Evolutionary conservation across 1,140 invertebrate genomes (phyloP), one percentile per base, ranked within the genome.

Genomic region (Cydia strobilella): DNA sequence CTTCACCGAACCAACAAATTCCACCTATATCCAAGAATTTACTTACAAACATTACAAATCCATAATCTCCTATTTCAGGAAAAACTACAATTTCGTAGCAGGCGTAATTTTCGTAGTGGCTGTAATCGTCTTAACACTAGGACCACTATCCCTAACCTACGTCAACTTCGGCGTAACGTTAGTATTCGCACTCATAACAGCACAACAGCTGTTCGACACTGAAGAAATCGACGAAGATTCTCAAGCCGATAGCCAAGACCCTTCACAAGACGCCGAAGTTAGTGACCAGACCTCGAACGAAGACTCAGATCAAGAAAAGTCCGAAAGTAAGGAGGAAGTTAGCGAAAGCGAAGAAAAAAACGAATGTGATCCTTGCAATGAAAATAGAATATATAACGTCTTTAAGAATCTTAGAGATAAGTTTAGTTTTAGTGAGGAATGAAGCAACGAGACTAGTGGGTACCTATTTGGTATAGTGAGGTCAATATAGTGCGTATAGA

Each of bases 91-190:
- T 69, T 48, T 88, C 35, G 74, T 95, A 1, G 83, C 92, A 6
- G 78, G 92, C 2, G n/a, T 94, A 15, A 77, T 95, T 1, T 94
- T 94, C 75, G 74, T 91, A 1, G 84, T 94, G 42, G 93, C 94
- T 15, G 86, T 94, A 9, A 81, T 93, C 35, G 89, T 93, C 39
- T 80, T 95, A 62, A 85, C 94, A 3, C 93, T 95, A 75, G 94
- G 94, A 12, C 93, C 94, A 42, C 88, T 94, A n/a, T 93, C 94
- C 0, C 80, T 95, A 9, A 94, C 93, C 77, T 82, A 94, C 15
- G 86, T 95, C 3, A 95, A 94, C 79, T 95, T 93, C 84, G 87
- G 94, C 20, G 85, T 95, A 20, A 90, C 94, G 13, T 85, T 87
- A 7, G 87, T 93, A 63, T 94, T 95, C 77, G 83, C 87, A 0